Evolutionary conservation across 2,888 invertebrate genomes (phyloP), one percentile per base, ranked within the genome.

Genomic region (Campoplex nolae): DNA sequence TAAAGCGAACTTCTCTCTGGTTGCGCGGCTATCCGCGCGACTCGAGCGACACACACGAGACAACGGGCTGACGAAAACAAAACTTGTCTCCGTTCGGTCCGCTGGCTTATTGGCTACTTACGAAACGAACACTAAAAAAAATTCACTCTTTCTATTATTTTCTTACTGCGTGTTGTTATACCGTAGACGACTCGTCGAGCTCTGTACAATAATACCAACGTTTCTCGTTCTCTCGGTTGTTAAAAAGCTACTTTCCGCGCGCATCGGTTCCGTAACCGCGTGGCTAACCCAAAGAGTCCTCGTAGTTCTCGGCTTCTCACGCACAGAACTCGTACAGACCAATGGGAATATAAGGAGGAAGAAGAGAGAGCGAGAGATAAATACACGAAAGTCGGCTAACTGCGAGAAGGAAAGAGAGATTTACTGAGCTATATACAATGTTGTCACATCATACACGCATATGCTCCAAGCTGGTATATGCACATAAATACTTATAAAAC

Each of bases 231-330:
- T 58, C 84, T 71, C 70, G 70, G 38, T 76, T 87, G 84, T 82
- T 86, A 87, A 85, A 87, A 84, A 87, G 76, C 82, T 78, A 76
- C 62, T 62, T 62, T 62, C 87, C 68, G 87, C 81, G 83, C 84
- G 84, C 84, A 82, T 84, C 84, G 84, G 80, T 84, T 86, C 86
- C 62, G 87, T 87, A 87, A 87, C 87, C 87, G 87, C 87, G 83
- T 87, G 87, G 87, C 87, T 84, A 86, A 84, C 84, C 84, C 82
- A 76, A 79, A 84, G 84, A 32, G 32, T 62, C 62, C 62, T 62
- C 62, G 62, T 32, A 62, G 32, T 62, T 23, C 62, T 84, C 82
- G 75, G 86, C 79, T 86, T 86, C 87, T 84, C 87, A 87, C 87
- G 87, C 87, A 87, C 87, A 83, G 84, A 83, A 83, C 62, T 83